Base-by-base conservation (phyloP, 2,888 invertebrate genomes). In the Ectropis crepuscularia region DNA sequence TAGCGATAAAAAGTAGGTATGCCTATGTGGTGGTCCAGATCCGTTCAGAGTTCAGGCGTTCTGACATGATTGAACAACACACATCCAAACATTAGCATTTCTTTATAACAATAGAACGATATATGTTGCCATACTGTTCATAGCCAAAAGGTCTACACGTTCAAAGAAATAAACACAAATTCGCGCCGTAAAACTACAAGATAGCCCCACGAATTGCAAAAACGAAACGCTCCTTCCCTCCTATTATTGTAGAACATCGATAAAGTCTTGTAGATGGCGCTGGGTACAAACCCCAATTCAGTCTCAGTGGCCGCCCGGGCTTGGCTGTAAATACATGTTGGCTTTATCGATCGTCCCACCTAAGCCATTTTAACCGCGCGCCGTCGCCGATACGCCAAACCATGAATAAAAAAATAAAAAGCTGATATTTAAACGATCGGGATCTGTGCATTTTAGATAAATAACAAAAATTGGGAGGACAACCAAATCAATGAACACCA, bases 301-400 rank as follows among this genome's bases (percentile, higher is more conserved):
- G 90, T 89, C 57, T 73, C 74, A 90, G 90, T 89, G 71, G 74
- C 85, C 88, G 90, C 89, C 89, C 89, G 88, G 71, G 74, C 81
- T 81, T 80, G 87, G 90, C 85, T 79, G 28, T 57, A 60, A 48
- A 28, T 54, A 61, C 74, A 73, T 74, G 85, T 67, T 42, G 51
- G 53, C 53, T 57, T 67, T 51, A 45, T 53, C 43, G 57, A 54
- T 57, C 53, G 62, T 39, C 55, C 42, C 46, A n/a, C 39, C 12
- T 5, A 41, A 47, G 60, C 63, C 59, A 61, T 45, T 47, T 60
- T 49, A 12, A 49, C 37, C 59, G 64, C 64, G 60, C 57, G 60
- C 55, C 60, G 49, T 50, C 7, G 42, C 58, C 67, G 68, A 54
- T 54, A n/a, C 5, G 9, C 54, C 43, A 41, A 68, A 69, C 47